A percentile compares a stretch with the other conserved stretches of the same genome.
These are phyloP conservation scores for Theonella swinhoei DNA, from an alignment of 37 sponge, comb jelly and placozoan genomes.

Conservation along the genomic window DNA sequence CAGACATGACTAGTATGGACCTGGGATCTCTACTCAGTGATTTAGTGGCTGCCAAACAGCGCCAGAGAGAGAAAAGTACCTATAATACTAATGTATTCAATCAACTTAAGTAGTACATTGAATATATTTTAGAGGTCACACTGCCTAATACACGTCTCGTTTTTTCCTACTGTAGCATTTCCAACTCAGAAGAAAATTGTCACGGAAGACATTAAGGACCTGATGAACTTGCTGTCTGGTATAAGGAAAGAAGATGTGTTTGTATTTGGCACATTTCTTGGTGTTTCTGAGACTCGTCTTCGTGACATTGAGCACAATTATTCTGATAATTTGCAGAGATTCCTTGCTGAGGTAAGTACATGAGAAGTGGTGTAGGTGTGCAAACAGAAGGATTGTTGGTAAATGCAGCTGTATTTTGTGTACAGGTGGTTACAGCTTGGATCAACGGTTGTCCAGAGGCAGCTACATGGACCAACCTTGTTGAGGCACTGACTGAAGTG, in stretches of 20 bases:
- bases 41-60: not conserved
- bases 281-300: not conserved
- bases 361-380: no score
- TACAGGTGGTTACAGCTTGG: not conserved
- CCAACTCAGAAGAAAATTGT: not conserved
- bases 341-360: not conserved
- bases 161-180: no score
- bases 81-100: no score
- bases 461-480: not conserved
- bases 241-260: not conserved
- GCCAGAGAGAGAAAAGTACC: not conserved
- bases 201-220: not conserved
- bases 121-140: no score
- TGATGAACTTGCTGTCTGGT: not conserved
- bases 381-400: no score
- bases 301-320: not conserved
- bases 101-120: no score
- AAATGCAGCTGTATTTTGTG: no score
- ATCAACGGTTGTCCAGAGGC: not conserved
- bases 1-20: not conserved
- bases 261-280: not conserved
- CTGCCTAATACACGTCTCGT: no score
- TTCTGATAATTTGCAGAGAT: not conserved
- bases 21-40: not conserved
- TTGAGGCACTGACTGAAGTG: not conserved